A percentile compares a stretch with the other conserved stretches of the same genome.
phyloP scores from a whole-genome alignment of 2,888 invertebrate genomes.

The Sturmia bella region DNA sequence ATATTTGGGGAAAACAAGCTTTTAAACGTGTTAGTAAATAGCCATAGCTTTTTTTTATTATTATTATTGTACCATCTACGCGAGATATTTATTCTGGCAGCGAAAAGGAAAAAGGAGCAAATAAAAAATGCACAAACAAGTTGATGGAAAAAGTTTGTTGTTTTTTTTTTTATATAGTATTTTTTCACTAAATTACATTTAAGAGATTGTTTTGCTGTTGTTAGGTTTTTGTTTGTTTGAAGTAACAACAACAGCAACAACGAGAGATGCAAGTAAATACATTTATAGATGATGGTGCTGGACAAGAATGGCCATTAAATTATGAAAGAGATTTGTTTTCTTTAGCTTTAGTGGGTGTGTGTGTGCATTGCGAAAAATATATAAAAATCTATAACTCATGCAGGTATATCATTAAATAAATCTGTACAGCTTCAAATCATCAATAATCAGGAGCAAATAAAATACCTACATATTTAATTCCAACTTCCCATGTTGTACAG shows the following conservation, averaged over 20 bases:
- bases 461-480: no score
- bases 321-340: conserved; percentile 7
- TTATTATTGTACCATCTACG: conserved; percentile 76
- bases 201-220: conserved; percentile 69
- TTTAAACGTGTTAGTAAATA: conserved; percentile 23
- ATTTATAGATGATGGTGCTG: conserved; percentile 12
- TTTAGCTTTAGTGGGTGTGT: background rate
- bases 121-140: conserved; percentile 73
- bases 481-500: no score
- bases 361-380: no score
- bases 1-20: conserved; percentile 50
- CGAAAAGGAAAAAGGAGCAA: conserved; percentile 68
- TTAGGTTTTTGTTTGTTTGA: conserved; percentile 2
- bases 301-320: conserved; percentile 22
- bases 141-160: conserved; percentile 81
- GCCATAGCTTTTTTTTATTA: conserved; percentile 57
- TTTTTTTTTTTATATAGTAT: conserved; percentile 64
- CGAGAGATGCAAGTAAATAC: conserved; percentile 27
- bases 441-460: no score
- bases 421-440: no score
- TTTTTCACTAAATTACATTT: conserved; percentile 79
- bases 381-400: no score
- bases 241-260: background rate
- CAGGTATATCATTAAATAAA: no score
- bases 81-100: conserved; percentile 81